Evolutionary conservation across 2,888 invertebrate species (phyloP).

Genomic region (Serripes groenlandicus): DNA sequence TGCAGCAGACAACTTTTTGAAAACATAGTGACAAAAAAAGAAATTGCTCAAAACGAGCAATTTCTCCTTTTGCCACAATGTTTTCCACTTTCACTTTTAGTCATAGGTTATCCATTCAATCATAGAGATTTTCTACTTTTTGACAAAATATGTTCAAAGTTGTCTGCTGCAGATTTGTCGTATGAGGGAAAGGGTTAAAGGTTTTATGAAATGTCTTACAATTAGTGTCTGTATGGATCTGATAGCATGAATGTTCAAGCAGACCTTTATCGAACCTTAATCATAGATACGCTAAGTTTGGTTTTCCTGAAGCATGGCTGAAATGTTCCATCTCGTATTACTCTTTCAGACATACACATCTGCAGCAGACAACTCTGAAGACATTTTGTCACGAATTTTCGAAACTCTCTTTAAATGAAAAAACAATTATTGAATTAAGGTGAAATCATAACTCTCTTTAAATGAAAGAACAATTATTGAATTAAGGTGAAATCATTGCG

Average conservation of each 20-base stretch:
- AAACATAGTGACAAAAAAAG: neutral
- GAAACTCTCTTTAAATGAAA: no score
- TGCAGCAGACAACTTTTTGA: neutral
- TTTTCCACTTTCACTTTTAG: neutral
- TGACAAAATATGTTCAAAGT: neutral
- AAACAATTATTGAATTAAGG: no score
- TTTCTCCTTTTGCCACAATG: neutral
- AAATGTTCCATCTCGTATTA: neutral
- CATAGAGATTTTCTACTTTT: neutral
- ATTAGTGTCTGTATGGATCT: neutral
- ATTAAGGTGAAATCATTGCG: no score
- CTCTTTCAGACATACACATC: no score
- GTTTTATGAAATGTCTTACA: neutral
- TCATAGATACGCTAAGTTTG: neutral
- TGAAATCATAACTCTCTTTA: no score
- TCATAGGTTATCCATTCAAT: neutral
- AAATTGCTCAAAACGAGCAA: neutral
- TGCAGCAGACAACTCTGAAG: no score
- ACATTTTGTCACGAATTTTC: no score
- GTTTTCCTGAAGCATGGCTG: neutral
- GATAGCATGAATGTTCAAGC: neutral
- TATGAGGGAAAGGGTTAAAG: neutral
- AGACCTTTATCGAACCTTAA: neutral
- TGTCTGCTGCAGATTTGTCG: neutral
- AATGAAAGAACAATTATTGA: no score